phyloP scores from a whole-genome alignment of 2,113 vertebrate species.

The Anarhynchus alexandrinus region DNA sequence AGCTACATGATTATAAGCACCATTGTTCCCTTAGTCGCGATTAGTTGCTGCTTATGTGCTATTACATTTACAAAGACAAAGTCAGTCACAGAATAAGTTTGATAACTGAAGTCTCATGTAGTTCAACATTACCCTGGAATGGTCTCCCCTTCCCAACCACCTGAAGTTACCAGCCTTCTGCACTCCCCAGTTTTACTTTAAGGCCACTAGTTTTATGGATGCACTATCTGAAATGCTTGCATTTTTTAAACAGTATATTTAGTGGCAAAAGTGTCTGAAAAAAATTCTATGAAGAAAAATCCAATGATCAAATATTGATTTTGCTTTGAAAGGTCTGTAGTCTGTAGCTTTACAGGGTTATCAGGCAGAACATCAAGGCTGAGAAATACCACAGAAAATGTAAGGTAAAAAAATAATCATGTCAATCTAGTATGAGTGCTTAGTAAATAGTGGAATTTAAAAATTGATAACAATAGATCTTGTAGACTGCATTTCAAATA shows the following conservation, averaged over 20 bases:
- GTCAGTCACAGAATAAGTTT: not conserved
- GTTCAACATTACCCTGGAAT: not conserved
- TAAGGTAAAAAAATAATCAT: not conserved
- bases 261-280: not conserved
- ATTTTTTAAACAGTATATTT: not conserved
- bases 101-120: not conserved
- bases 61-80: not conserved
- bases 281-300: not conserved
- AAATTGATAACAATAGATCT: not conserved
- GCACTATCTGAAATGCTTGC: not conserved
- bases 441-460: not conserved
- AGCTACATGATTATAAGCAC: not conserved
- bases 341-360: not conserved
- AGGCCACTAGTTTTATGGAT: not conserved
- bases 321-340: not conserved
- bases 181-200: not conserved
- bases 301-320: not conserved
- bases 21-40: rapidly evolving
- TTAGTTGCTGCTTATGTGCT: not conserved
- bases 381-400: not conserved
- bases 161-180: not conserved
- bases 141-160: not conserved
- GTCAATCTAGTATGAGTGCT: not conserved
- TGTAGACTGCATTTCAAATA: not conserved
- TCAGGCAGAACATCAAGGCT: not conserved